Conservation (phyloP, 1,140 invertebrate species). For the Diachasmimorpha longicaudata region DNA sequence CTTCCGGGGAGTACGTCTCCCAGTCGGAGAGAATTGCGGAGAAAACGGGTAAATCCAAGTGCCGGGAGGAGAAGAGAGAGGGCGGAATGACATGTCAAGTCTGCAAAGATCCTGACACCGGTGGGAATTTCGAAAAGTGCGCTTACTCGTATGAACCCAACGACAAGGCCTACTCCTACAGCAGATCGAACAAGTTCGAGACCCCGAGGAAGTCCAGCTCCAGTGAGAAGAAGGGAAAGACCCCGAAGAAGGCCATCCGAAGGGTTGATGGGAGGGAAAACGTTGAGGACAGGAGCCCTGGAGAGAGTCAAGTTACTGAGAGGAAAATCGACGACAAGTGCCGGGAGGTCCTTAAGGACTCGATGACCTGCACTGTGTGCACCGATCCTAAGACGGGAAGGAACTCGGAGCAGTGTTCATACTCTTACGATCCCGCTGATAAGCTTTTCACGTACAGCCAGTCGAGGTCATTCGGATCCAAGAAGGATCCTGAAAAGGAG, state of each 20-base stretch:
- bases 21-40: conserved; percentile 7
- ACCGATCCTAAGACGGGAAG: conserved; percentile 74
- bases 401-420: conserved; percentile 75
- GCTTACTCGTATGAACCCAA: conserved; percentile 72
- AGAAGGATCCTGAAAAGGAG: neutral
- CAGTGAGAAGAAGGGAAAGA: neutral
- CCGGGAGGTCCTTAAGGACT: conserved; percentile 48
- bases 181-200: conserved; percentile 53
- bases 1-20: neutral
- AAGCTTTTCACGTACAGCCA: conserved; percentile 70
- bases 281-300: conserved; percentile 71
- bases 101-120: conserved; percentile 72
- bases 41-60: conserved; percentile 42
- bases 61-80: conserved; percentile 68
- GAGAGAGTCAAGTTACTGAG: neutral
- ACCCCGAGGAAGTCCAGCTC: conserved; percentile 31
- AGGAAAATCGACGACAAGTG: conserved; percentile 5
- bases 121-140: conserved; percentile 75
- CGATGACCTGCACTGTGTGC: conserved; percentile 73
- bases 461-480: conserved; percentile 48
- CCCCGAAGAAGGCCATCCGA: conserved; percentile 8
- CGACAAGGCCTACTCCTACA: conserved; percentile 73
- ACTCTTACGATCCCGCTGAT: conserved; percentile 71
- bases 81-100: conserved; percentile 71
- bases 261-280: conserved; percentile 40